Percentiles rank a stretch among this genome's conserved stretches.
Conservation (phyloP, 2,888 invertebrate species). For the Lymantria dispar region DNA sequence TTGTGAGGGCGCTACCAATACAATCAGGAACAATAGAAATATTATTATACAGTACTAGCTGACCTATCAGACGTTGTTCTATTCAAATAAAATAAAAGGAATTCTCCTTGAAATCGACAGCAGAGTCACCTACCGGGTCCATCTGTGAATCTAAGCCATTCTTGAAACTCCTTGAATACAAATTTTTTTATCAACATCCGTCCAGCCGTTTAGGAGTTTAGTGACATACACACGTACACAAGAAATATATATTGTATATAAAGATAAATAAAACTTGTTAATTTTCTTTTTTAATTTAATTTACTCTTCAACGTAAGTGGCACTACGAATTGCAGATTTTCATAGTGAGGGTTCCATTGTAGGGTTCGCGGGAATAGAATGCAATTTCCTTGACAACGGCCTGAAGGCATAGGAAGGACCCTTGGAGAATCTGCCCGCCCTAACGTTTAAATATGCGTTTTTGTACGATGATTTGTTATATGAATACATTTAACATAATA, state of each 20-base stretch:
- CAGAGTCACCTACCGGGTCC: too few relatives aligned
- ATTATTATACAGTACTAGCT: too few relatives aligned
- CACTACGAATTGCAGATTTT: conserved; percentile 29
- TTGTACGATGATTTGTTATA: conserved; percentile 4
- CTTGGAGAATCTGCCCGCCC: conserved; percentile 47
- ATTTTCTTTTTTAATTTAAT: background rate
- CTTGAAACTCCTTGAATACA: too few relatives aligned
- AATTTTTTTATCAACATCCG: too few relatives aligned
- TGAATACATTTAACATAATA: background rate
- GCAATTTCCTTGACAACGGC: conserved; percentile 71
- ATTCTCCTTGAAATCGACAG: too few relatives aligned
- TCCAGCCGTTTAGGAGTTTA: too few relatives aligned
- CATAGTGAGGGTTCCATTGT: conserved; percentile 25
- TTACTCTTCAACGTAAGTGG: conserved; percentile 4
- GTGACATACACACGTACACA: too few relatives aligned
- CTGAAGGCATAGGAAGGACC: conserved; percentile 42
- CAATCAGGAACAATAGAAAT: too few relatives aligned
- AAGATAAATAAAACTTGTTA: background rate
- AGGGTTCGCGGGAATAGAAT: conserved; percentile 55
- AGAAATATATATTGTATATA: background rate
- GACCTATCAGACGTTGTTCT: too few relatives aligned
- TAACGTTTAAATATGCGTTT: conserved; percentile 36
- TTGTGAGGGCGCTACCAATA: too few relatives aligned
- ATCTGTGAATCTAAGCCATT: too few relatives aligned
- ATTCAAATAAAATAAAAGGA: too few relatives aligned